Evolutionary conservation across 2,113 vertebrate genomes (phyloP), one percentile per base, ranked within the genome.

Genomic region (Cathartes aura): DNA sequence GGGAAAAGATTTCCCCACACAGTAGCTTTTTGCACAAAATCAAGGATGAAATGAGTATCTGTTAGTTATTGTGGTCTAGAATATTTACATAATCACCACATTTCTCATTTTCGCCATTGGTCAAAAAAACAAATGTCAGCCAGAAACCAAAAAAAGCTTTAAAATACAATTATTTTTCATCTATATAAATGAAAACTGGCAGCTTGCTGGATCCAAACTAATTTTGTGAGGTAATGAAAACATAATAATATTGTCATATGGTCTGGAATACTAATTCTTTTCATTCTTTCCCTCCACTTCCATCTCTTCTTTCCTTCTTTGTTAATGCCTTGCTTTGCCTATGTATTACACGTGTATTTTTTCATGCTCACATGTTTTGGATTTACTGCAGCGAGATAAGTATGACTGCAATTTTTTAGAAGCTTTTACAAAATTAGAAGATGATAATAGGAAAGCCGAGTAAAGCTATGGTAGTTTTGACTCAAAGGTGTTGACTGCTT

Each of bases 161-260:
- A 82, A 82, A 90, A 92, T 52, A 6, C 3, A 75, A 52, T 55
- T 79, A 53, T 75, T 92, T 80, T 95, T 88, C n/a, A 86, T 42
- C 5, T 59, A 1, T 23, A 47, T 47, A 11, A 82, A 75, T 68
- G 26, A 2, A 43, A 87, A 93, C 4, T 64, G 40, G 11, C 40
- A 89, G 21, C 10, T 87, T 68, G 18, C 27, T 70, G 38, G 12
- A 82, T 85, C 9, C 30, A 84, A 81, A 53, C 21, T 78, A 53
- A 62, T 81, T 87, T 73, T 87, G 29, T 58, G 38, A 82, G 42
- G 18, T 60, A 85, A 84, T 63, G 29, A 87, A 84, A 66, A 56
- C 11, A 43, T 36, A 80, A n/a, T 18, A 38, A 30, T 81, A 62
- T 8, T 60, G 12, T 30, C 62, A 3, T 22, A 48, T 45, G 9